Evolutionary conservation across 2,113 vertebrate genomes (phyloP).

Genomic region (Tetraodon nigroviridis): DNA sequence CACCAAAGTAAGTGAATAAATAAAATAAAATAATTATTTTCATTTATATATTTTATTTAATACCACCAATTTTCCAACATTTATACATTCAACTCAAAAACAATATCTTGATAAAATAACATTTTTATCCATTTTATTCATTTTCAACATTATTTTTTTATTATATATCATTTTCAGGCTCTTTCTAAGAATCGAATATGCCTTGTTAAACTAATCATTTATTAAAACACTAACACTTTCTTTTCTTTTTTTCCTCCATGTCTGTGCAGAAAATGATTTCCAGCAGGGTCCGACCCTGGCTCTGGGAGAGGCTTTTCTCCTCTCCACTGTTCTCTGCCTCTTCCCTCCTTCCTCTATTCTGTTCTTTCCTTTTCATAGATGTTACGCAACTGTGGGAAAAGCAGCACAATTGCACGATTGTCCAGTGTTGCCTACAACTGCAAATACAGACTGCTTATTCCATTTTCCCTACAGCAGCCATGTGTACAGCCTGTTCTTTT

Average conservation of each 20-base stretch:
- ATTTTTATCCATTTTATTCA: too few species aligned
- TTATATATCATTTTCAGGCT: too few species aligned
- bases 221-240: neutral
- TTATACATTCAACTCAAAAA: too few species aligned
- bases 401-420: conserved; percentile 21
- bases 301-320: conserved; percentile 36
- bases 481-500: neutral
- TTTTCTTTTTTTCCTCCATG: conserved; percentile 27
- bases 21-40: too few species aligned
- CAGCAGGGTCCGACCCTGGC: conserved; percentile 34
- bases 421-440: conserved; percentile 11
- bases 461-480: neutral
- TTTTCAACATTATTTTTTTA: too few species aligned
- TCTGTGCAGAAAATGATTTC: conserved; percentile 19
- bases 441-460: conserved; percentile 6
- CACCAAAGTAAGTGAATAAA: too few species aligned
- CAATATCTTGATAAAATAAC: too few species aligned
- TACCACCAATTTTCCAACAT: too few species aligned
- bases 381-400: conserved; percentile 42
- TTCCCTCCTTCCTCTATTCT: conserved; percentile 27
- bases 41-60: too few species aligned
- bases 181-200: neutral
- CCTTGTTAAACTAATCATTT: neutral
- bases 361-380: conserved; percentile 25
- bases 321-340: conserved; percentile 17